These are phyloP conservation scores for Aspidiotus rigidus DNA, from an alignment of 2,888 invertebrate genomes.

Conservation along the genomic window DNA sequence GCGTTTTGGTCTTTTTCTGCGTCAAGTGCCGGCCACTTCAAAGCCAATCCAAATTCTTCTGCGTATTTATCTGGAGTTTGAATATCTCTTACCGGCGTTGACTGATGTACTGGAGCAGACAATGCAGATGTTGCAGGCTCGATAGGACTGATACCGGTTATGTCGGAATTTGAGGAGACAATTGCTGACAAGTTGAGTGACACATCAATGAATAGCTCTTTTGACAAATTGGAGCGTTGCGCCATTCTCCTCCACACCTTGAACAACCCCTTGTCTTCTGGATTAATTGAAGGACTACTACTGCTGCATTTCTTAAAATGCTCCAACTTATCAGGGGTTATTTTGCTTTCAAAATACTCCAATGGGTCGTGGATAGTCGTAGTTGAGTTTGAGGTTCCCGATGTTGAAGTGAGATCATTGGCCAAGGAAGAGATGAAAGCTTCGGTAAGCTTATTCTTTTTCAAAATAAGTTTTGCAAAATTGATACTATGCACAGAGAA, in stretches of 20 bases:
- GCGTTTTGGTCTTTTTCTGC: no score
- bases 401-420: no score
- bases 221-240: no score
- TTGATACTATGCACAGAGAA: no score
- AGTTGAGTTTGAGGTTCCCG: no score
- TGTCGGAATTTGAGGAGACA: background rate
- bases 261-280: background rate
- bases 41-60: slow-evolving; percentile 4
- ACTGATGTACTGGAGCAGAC: no score
- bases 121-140: background rate
- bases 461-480: no score
- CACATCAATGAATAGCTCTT: background rate
- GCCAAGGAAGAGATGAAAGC: no score
- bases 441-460: no score
- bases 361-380: no score
- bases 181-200: background rate
- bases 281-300: background rate
- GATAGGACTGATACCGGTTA: background rate
- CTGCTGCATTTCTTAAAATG: background rate
- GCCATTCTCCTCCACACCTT: background rate
- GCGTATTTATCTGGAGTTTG: background rate
- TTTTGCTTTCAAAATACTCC: background rate
- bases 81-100: no score
- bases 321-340: background rate
- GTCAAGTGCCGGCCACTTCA: no score